These are phyloP conservation scores for Anagyrus pseudococci DNA, from an alignment of 2,888 invertebrate genomes.

Conservation along the genomic window DNA sequence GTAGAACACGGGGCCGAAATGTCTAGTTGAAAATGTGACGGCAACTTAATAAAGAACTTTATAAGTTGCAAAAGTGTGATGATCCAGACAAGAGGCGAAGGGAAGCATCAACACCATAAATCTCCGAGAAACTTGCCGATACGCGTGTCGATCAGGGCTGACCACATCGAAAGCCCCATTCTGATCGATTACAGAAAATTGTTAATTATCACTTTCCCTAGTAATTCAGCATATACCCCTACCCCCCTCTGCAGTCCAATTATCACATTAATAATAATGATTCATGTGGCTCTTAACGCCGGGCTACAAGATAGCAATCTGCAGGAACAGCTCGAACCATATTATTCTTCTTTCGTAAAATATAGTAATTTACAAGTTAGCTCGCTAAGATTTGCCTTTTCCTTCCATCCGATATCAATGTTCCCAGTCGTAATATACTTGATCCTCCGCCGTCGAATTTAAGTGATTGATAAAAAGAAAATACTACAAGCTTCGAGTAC, in stretches of 20 bases:
- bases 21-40: background rate
- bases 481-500: too few species aligned
- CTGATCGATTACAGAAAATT: slow-evolving; percentile 38
- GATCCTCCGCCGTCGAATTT: slow-evolving; percentile 25
- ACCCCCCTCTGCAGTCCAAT: slow-evolving; percentile 25
- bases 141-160: background rate
- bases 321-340: slow-evolving; percentile 6
- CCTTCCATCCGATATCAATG: slow-evolving; percentile 16
- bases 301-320: slow-evolving; percentile 37
- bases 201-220: slow-evolving; percentile 39
- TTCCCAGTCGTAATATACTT: slow-evolving; percentile 28
- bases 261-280: slow-evolving; percentile 40
- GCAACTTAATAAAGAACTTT: too few species aligned
- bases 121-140: slow-evolving; percentile 10
- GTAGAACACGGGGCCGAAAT: too few species aligned
- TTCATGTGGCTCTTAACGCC: slow-evolving; percentile 37
- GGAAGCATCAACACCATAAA: slow-evolving; percentile 28
- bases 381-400: slow-evolving; percentile 32
- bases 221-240: slow-evolving; percentile 30
- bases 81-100: background rate
- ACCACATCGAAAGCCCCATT: background rate
- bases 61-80: too few species aligned
- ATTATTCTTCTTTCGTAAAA: slow-evolving; percentile 28
- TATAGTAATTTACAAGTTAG: slow-evolving; percentile 35
- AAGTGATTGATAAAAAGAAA: background rate